Percentiles rank a stretch among this genome's conserved stretches.
Evolutionary conservation across 2,888 invertebrate species (phyloP).

Genomic region (Dynastes hyllus): DNA sequence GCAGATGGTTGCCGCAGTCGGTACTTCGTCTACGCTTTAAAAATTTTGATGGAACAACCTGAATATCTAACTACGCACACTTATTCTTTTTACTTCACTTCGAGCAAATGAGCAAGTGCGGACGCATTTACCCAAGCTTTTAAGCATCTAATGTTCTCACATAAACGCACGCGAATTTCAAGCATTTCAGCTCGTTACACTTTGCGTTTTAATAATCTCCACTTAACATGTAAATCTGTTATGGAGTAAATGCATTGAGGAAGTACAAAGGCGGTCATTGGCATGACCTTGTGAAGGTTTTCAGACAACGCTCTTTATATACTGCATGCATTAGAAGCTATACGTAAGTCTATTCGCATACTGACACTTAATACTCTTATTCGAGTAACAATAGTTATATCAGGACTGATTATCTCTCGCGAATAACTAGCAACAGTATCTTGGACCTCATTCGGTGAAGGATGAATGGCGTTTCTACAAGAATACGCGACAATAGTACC

Average conservation of each 20-base stretch:
- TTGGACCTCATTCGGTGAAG: conserved; percentile 4
- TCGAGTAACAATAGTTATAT: neutral
- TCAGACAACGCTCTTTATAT: conserved; percentile 13
- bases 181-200: conserved; percentile 32
- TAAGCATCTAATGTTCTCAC: neutral
- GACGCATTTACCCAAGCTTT: neutral
- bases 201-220: conserved; percentile 24
- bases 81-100: neutral
- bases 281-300: conserved; percentile 50
- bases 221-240: conserved; percentile 39
- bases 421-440: neutral
- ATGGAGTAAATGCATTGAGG: conserved; percentile 33
- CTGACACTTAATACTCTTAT: conserved; percentile 10
- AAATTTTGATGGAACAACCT: conserved; percentile 9
- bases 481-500: conserved; percentile 11
- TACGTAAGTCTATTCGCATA: neutral
- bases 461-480: neutral
- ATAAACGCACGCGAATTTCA: conserved; percentile 28
- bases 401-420: neutral
- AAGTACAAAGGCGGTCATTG: conserved; percentile 48
- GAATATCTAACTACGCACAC: neutral
- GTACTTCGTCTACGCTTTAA: neutral
- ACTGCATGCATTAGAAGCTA: conserved; percentile 25
- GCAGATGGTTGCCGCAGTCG: too few relatives aligned
- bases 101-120: neutral